phyloP scores from a whole-genome alignment of 2,113 vertebrate species.

The Condylura cristata region DNA sequence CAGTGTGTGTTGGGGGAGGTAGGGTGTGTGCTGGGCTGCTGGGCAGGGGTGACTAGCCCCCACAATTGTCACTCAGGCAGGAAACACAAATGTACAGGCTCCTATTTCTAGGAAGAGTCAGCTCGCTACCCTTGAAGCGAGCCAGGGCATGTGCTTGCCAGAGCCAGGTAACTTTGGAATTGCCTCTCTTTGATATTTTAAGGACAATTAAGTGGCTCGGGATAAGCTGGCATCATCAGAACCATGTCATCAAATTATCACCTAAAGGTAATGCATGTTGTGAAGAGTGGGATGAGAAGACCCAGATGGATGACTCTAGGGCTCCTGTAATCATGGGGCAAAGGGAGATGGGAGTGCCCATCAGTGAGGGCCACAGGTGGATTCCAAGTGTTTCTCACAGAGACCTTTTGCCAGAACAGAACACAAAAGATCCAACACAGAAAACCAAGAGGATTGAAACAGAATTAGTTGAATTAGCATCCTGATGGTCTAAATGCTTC shows the following conservation, averaged over 20 bases:
- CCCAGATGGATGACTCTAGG: not conserved
- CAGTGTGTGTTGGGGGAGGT: not conserved
- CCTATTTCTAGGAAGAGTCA: not conserved
- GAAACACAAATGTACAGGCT: not conserved
- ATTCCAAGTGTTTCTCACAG: not conserved
- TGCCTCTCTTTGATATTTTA: conserved; percentile 15
- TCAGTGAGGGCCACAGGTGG: not conserved
- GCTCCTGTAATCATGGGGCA: not conserved
- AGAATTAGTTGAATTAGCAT: not conserved
- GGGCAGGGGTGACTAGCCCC: not conserved
- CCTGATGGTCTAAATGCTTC: not conserved
- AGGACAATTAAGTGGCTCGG: not conserved
- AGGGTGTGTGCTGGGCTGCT: not conserved
- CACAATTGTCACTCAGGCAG: not conserved
- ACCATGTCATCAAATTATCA: not conserved
- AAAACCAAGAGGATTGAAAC: not conserved
- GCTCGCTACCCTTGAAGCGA: not conserved
- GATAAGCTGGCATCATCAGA: not conserved
- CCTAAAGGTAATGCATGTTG: not conserved
- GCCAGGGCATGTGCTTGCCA: not conserved
- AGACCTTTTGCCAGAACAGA: not conserved
- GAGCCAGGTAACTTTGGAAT: not conserved
- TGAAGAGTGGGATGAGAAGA: not conserved
- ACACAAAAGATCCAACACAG: not conserved
- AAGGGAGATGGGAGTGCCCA: not conserved